Evolutionary conservation across 2,113 vertebrate species (phyloP), one percentile per base, ranked within the genome.

Genomic region (Gorsachius goisagi): DNA sequence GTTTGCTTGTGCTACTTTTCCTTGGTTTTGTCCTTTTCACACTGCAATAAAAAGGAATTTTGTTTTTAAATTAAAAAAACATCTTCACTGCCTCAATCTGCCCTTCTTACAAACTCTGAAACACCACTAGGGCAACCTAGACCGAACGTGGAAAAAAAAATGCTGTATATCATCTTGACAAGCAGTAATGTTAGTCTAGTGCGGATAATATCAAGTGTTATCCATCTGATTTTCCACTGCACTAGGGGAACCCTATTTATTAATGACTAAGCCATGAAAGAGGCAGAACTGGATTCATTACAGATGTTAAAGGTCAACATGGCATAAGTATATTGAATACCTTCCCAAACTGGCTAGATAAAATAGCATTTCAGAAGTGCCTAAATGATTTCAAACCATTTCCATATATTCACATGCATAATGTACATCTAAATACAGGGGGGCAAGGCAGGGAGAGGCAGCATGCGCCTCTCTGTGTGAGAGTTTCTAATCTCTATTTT

Each of bases 21-120:
- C 95, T 98, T 88, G 93, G 19, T 96, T 97, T 92, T n/a, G 95
- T 97, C 97, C 98, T 98, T 95, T 98, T 98, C 92, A 96, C 97
- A 75, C 99, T 99, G 97, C 93, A 98, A 98, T 81, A 90, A 73
- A 90, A 85, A 95, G 59, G 50, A 62, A 94, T 79, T 89, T 91
- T 53, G 87, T 9, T 88, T 77, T 94, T 59, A 71, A 85, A 88
- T 79, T 52, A 47, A 84, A 55, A 71, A 73, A 75, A 64, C 89
- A 62, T 47, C 14, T 53, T 82, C 21, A 32, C 60, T 79, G 66
- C 58, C 73, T 89, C 50, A 19, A 18, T 64, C 44, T 56, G n/a
- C 52, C 28, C 28, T 64, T 82, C 69, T 86, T 85, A 75, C 39
- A 82, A 90, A 72, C 66, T 71, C 85, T 86, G 44, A 78, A 87